Evolutionary conservation across 2,113 vertebrate genomes (phyloP).

Genomic region (Macquaria ambigua): DNA sequence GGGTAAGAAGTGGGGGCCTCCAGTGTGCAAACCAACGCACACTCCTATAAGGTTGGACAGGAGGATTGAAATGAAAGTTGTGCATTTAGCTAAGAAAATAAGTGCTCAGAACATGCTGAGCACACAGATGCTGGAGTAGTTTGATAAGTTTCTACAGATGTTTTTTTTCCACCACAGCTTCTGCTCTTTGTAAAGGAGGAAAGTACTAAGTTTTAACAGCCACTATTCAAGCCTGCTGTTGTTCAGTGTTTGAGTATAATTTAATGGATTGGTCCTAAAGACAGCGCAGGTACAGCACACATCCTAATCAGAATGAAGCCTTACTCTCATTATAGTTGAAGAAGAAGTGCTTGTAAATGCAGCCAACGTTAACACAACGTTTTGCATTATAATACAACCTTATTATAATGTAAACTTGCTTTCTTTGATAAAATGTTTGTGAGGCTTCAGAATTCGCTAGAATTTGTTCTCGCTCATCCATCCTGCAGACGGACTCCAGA

Average conservation of each 20-base stretch:
- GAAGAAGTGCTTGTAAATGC: neutral
- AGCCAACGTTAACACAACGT: neutral
- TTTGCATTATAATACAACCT: neutral
- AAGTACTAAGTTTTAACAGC: neutral
- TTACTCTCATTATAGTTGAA: neutral
- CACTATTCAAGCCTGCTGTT: neutral
- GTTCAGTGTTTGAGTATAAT: neutral
- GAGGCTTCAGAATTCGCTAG: neutral
- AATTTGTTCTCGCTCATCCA: neutral
- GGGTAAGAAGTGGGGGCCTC: neutral
- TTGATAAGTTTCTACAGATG: neutral
- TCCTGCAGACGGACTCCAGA: conserved; percentile 1
- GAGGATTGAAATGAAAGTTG: neutral
- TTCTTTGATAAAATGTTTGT: neutral
- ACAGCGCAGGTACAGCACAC: neutral
- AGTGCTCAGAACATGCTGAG: neutral
- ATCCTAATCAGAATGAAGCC: neutral
- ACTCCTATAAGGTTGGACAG: neutral
- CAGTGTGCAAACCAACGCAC: neutral
- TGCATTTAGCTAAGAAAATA: neutral
- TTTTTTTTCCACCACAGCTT: neutral
- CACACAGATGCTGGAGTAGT: neutral
- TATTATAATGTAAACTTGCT: neutral
- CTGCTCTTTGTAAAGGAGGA: neutral
- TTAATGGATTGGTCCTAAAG: neutral